Percentiles rank a stretch among this genome's conserved stretches.
These are phyloP conservation scores for Actinernus sp. DNA, from an alignment of 92 coral and sea anemone genomes.

Conservation along the genomic window DNA sequence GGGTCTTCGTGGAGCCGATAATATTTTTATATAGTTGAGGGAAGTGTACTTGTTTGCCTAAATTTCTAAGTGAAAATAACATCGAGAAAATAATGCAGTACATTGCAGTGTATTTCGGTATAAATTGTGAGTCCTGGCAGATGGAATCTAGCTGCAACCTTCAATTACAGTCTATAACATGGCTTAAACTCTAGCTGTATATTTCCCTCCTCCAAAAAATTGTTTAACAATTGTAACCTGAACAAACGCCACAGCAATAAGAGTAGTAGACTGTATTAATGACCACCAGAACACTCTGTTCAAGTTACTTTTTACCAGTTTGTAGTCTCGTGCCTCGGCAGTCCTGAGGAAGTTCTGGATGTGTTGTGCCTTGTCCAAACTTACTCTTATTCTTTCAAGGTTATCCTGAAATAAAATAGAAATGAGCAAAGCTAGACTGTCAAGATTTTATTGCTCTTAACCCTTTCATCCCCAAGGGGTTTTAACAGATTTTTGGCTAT, in stretches of 20 bases:
- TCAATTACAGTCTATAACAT: too few relatives aligned
- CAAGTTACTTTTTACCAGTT: constrained; percentile 55
- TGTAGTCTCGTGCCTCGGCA: constrained; percentile 59
- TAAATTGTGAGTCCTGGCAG: too few relatives aligned
- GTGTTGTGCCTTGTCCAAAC: constrained; percentile 67
- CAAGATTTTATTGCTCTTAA: too few relatives aligned
- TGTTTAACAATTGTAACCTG: constrained; percentile 78
- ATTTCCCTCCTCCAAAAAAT: constrained; percentile 72
- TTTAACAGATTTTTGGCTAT: too few relatives aligned
- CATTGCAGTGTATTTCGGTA: too few relatives aligned
- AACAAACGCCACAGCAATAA: constrained; percentile 78
- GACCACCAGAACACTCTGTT: constrained; percentile 94
- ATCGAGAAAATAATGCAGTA: too few relatives aligned
- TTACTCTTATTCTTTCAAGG: constrained; percentile 56
- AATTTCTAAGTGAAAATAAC: too few relatives aligned
- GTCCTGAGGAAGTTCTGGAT: constrained; percentile 71
- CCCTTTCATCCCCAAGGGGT: too few relatives aligned
- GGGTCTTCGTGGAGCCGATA: too few relatives aligned
- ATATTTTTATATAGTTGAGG: too few relatives aligned
- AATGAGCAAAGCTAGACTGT: neutral
- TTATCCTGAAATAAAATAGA: constrained; percentile 41
- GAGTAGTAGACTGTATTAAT: constrained; percentile 75
- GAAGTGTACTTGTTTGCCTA: too few relatives aligned
- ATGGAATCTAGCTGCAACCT: too few relatives aligned
- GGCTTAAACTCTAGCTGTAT: constrained; percentile 42